phyloP scores from a whole-genome alignment of 2,888 invertebrate species.

The Caenorhabditis becei region DNA sequence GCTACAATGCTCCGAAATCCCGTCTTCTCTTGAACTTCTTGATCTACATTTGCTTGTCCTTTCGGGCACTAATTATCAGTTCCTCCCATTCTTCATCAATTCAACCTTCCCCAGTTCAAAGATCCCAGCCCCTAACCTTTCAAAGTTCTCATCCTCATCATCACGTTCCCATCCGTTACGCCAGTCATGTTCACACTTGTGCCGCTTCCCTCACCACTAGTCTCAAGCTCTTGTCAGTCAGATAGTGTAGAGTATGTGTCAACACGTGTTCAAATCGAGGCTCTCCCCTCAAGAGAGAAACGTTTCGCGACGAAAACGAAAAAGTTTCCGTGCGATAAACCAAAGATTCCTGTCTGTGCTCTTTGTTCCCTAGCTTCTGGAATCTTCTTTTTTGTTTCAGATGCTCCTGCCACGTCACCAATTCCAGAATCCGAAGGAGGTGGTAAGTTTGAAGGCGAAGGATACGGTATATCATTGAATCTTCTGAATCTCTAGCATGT shows the following conservation, averaged over 20 bases:
- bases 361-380: constrained; percentile 5
- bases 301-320: not conserved
- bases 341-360: constrained; percentile 47
- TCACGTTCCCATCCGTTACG: constrained; percentile 22
- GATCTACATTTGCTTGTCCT: no score
- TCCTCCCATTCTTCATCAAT: no score
- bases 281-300: not conserved
- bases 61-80: no score
- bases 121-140: not conserved
- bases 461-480: constrained; percentile 43
- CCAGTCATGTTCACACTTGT: constrained; percentile 40
- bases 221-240: constrained; percentile 59
- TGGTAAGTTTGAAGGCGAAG: constrained; percentile 32
- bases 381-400: constrained; percentile 13
- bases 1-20: not conserved
- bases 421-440: constrained; percentile 17
- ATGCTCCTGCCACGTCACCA: not conserved
- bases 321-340: constrained; percentile 17
- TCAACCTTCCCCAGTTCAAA: no score
- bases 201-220: constrained; percentile 25
- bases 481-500: constrained; percentile 52
- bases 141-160: not conserved
- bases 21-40: no score
- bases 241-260: constrained; percentile 64
- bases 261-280: constrained; percentile 57